Evolutionary conservation across 37 sponge, comb jelly and placozoan genomes (phyloP), one percentile per base, ranked within the genome.

Genomic region (Ephydatia muelleri): DNA sequence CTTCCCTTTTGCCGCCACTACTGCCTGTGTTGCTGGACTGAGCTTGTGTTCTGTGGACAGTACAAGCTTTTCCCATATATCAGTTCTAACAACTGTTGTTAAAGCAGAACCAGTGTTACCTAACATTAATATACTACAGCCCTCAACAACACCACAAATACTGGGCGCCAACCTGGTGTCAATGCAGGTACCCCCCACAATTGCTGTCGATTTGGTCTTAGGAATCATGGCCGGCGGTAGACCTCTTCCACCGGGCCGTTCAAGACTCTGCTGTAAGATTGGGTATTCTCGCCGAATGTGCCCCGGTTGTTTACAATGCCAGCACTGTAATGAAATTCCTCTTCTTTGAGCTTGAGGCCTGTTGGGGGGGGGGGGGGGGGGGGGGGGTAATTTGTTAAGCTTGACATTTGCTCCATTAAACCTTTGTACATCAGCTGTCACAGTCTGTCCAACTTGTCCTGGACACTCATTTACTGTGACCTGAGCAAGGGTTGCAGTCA

Each of bases 41-140:
- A 57, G 57, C 57, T 57, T 57, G 57, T 57, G 57, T 57, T 57
- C 57, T 57, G 57, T 57, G 19, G 57, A 57, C 16, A 21, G 57
- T 57, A 57, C 57, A 57, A 57, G 57, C 57, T 57, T 57, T 57
- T 57, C 57, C 57, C 57, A 57, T 57, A 57, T 57, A 57, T 57
- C 57, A 57, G 57, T 57, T 57, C 57, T 57, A 57, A 57, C 14
- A 57, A 57, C n/a, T n/a, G n/a, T 57, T 11, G 16, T 57, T 57
- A 57, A 14, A 57, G 57, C 43, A 43, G 43, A 43, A 43, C 43
- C 43, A 9, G 43, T 57, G 57, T 57, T 14, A 19, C 9, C 57
- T 57, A 57, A 11, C 57, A 57, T 57, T 57, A 57, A 57, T 19
- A 57, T 11, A 57, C 16, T 57, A 57, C 57, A 57, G 57, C 57